Conservation (phyloP, 2,797 vertebrate genomes). For the Sebastolobus alascanus region DNA sequence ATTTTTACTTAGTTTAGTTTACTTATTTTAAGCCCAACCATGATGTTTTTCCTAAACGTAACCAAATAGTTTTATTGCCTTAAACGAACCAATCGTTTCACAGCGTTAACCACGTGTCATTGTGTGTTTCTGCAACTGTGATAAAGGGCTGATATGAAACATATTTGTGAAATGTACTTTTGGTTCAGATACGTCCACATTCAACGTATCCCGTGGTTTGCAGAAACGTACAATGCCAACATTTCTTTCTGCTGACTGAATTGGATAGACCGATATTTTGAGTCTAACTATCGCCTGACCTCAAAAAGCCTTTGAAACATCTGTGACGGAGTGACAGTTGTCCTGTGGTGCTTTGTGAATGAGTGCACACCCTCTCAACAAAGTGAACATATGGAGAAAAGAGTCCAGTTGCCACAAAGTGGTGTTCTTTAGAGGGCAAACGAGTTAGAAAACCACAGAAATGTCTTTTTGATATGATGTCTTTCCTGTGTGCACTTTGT, state of each 20-base stretch:
- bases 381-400: background rate
- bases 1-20: no score
- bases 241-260: background rate
- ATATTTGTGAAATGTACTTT: no score
- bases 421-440: slow-evolving; percentile 18
- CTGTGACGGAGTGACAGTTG: background rate
- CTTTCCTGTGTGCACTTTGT: slow-evolving; percentile 3
- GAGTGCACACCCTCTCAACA: background rate
- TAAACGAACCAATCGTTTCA: no score
- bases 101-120: no score
- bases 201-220: background rate
- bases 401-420: background rate
- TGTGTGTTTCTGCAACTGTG: no score
- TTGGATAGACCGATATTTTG: background rate
- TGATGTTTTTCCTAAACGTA: background rate
- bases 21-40: background rate
- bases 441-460: background rate
- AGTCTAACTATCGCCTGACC: background rate
- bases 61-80: no score
- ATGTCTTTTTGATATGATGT: background rate
- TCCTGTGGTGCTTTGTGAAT: background rate
- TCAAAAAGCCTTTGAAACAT: slow-evolving; percentile 7
- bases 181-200: no score
- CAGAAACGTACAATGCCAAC: background rate
- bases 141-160: no score